phyloP scores from a whole-genome alignment of 2,888 invertebrate species.

The Sicus ferrugineus region DNA sequence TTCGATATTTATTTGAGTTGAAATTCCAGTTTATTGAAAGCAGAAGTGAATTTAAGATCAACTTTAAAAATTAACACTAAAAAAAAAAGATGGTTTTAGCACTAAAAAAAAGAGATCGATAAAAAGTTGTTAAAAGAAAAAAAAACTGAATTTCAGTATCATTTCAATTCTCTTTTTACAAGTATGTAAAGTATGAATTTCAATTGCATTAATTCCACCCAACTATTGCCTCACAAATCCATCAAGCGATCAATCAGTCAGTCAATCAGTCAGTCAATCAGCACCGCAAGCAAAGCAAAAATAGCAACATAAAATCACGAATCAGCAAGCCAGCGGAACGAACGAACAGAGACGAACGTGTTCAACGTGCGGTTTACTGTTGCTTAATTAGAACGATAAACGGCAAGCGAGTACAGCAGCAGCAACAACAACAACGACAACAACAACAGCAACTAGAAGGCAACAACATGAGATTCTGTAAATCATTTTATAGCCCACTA shows the following conservation, averaged over 20 bases:
- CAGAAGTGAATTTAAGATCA: too few species aligned
- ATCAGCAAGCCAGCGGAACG: too few species aligned
- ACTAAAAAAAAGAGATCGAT: too few species aligned
- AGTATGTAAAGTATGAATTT: constrained; percentile 24
- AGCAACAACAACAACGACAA: background rate
- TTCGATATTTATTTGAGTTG: too few species aligned
- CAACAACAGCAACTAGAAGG: constrained; percentile 1
- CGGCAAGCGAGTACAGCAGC: background rate
- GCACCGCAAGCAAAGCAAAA: background rate
- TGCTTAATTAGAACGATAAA: constrained; percentile 1
- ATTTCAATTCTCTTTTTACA: too few species aligned
- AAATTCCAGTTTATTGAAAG: too few species aligned
- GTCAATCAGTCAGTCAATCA: constrained; percentile 9
- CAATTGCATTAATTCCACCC: background rate
- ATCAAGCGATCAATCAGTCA: background rate
- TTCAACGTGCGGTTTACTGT: background rate
- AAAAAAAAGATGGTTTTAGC: background rate
- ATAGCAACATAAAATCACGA: background rate
- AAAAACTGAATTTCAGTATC: too few species aligned
- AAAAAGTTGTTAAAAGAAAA: too few species aligned
- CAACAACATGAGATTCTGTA: background rate
- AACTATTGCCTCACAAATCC: background rate
- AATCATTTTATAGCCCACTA: background rate
- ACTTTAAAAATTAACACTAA: background rate
- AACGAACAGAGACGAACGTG: too few species aligned